Percentiles rank a stretch among this genome's conserved stretches.
Evolutionary conservation across 2,797 vertebrate genomes (phyloP).

Genomic region (Coracias cyanogaster): DNA sequence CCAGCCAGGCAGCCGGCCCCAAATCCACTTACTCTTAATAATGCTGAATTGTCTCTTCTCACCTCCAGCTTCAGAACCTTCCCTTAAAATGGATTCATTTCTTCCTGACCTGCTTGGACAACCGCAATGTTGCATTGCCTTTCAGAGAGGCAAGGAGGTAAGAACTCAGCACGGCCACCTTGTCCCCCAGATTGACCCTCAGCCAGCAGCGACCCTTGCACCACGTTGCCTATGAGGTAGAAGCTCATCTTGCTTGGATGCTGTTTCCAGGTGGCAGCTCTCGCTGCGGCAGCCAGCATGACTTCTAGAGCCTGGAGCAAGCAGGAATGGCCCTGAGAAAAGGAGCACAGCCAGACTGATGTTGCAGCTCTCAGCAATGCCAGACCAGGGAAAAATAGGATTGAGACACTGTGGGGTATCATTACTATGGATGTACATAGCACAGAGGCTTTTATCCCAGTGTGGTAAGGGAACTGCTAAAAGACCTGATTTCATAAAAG

Average conservation of each 20-base stretch:
- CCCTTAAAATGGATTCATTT: neutral
- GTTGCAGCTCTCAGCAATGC: neutral
- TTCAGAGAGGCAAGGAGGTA: neutral
- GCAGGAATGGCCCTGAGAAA: neutral
- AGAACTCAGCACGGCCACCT: neutral
- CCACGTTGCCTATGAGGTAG: neutral
- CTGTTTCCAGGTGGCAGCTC: neutral
- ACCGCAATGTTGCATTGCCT: fast-evolving
- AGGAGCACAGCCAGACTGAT: neutral
- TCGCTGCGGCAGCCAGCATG: fast-evolving
- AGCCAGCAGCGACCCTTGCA: neutral
- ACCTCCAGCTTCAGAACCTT: neutral
- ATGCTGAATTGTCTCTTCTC: neutral
- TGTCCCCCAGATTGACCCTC: neutral
- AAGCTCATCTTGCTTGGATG: neutral
- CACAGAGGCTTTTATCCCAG: neutral
- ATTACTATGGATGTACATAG: neutral
- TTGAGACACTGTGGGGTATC: neutral
- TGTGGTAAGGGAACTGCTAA: neutral
- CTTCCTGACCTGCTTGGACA: neutral
- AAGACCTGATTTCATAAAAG: neutral
- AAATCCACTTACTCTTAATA: neutral
- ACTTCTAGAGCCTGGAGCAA: neutral
- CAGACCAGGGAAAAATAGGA: neutral
- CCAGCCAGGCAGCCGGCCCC: neutral